phyloP scores from a whole-genome alignment of 2,113 vertebrate genomes.

The Brachypteracias leptosomus region DNA sequence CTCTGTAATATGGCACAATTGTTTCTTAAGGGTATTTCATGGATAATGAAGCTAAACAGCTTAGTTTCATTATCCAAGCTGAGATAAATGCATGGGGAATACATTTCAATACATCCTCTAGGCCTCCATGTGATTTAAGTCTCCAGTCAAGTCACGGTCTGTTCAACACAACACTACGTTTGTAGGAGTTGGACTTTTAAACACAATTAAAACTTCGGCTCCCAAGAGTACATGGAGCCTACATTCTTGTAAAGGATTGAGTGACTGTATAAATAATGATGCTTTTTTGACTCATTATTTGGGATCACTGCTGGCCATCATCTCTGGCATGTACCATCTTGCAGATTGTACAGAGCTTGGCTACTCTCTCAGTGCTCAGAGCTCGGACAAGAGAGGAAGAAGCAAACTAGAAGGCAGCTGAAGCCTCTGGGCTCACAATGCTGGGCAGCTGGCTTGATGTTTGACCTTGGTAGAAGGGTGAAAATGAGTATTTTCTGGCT shows the following conservation, averaged over 20 bases:
- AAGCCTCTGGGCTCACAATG: background rate
- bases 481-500: background rate
- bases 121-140: background rate
- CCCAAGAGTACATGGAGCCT: background rate
- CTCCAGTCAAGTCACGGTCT: background rate
- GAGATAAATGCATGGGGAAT: constrained; percentile 35
- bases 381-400: background rate
- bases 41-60: constrained; percentile 44
- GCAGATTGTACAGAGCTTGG: background rate
- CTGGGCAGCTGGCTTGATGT: background rate
- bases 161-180: background rate
- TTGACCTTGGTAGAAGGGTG: background rate
- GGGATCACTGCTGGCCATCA: background rate
- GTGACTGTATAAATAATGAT: background rate
- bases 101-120: constrained; percentile 29
- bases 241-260: background rate
- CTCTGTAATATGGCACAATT: background rate
- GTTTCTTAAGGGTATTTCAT: constrained; percentile 33
- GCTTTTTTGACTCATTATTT: background rate
- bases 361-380: background rate
- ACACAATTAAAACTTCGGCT: constrained; percentile 19
- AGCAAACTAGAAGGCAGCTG: background rate
- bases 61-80: constrained; percentile 49
- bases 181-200: background rate
- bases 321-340: background rate